Evolutionary conservation across 2,113 vertebrate species (phyloP), one percentile per base, ranked within the genome.

Genomic region (Silurus asotus): DNA sequence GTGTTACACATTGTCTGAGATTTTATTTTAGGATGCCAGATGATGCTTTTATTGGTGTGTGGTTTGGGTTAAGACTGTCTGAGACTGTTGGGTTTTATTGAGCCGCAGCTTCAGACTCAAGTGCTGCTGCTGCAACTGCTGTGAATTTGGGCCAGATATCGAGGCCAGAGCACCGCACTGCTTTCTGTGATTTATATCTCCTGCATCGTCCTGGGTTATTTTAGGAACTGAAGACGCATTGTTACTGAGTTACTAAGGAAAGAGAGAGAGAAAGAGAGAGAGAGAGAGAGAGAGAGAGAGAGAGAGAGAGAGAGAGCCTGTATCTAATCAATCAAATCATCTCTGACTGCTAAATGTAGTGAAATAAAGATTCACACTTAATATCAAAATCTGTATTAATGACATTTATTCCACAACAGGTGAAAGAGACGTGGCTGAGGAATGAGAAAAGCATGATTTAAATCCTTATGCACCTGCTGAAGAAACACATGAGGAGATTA

Each of bases 81-180:
- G n/a, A 37, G 58, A 77, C 72, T 56, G 61, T 88, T 17, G 59
- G 56, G 56, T 80, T 80, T 80, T 59, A 48, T 76, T 58, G n/a
- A 58, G 69, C 65, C 70, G 7, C 79, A 78, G 74, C 13, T 5
- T 61, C 56, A 61, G 23, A 65, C 84, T 74, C 28, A 74, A 81
- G 86, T 61, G 82, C 76, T 83, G 84, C 53, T 23, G 48, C 10
- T 37, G 37, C 37, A 56, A 64, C 84, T 67, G 25, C 74, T 81
- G 85, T 56, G 81, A 84, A 94, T 93, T 76, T 94, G 89, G 93
- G 94, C 91, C 94, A 90, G 81, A 90, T 93, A 95, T 92, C 92
- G 91, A 93, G 94, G 94, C 67, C 94, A 91, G 65, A 82, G 56
- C 87, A 25, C n/a, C 51, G 17, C 74, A 91, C 90, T 89, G 85